Conservation (phyloP, 2,888 invertebrate species). For the Plebejus argus region DNA sequence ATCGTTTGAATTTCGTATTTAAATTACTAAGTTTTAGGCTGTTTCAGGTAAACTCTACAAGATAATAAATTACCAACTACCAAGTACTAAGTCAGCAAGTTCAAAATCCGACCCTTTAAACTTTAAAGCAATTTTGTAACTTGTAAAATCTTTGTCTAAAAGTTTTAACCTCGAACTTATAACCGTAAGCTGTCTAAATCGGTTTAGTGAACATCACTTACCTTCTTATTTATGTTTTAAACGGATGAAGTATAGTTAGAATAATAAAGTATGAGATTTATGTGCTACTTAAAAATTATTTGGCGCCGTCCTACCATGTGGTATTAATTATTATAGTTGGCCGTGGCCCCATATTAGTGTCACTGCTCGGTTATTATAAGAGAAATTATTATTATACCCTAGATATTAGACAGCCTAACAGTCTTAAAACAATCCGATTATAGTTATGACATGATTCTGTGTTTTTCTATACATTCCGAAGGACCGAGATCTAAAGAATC, state of each 20-base stretch:
- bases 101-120: not conserved
- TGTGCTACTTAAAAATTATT: not conserved
- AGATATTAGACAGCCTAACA: slow-evolving; percentile 12
- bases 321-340: not conserved
- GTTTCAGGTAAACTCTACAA: slow-evolving; percentile 13
- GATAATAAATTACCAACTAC: slow-evolving; percentile 37
- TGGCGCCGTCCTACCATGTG: not conserved
- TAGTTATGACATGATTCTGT: slow-evolving; percentile 1
- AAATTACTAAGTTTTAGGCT: not conserved
- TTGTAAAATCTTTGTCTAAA: not conserved
- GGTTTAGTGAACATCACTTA: not conserved
- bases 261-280: not conserved
- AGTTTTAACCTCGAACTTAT: not conserved
- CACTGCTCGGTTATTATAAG: slow-evolving; percentile 2
- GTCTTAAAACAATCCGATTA: slow-evolving; percentile 27
- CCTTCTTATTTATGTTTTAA: not conserved
- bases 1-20: slow-evolving; percentile 3
- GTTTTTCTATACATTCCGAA: not conserved
- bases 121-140: not conserved
- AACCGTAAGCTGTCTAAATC: not conserved
- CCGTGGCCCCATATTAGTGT: slow-evolving; percentile 21
- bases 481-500: not conserved
- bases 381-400: slow-evolving; percentile 14
- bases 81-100: slow-evolving; percentile 31
- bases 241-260: not conserved